A percentile compares a stretch with the other conserved stretches of the same genome.
Evolutionary conservation across 2,888 invertebrate genomes (phyloP).

Genomic region (Allacma fusca): DNA sequence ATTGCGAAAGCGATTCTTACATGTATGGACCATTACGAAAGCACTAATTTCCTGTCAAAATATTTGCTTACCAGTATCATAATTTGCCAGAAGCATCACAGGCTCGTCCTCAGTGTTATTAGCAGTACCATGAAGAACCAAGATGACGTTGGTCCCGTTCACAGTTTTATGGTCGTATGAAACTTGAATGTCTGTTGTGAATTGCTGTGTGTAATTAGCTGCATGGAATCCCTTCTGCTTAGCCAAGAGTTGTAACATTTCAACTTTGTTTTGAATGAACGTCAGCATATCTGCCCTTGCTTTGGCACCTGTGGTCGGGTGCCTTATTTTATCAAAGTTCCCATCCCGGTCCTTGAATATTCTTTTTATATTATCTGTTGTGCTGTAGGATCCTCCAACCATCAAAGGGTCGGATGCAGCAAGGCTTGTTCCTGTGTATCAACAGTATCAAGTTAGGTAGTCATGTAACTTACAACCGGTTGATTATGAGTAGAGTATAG

Average conservation of each 20-base stretch:
- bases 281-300: conserved; percentile 23
- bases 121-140: conserved; percentile 23
- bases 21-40: too few relatives aligned
- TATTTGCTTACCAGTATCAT: conserved; percentile 59
- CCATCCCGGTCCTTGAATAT: background rate
- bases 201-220: background rate
- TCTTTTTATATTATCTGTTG: background rate
- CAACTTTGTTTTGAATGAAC: conserved; percentile 26
- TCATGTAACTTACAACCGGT: too few relatives aligned
- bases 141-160: conserved; percentile 30
- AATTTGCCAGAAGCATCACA: conserved; percentile 62
- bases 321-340: background rate
- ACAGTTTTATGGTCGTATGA: background rate
- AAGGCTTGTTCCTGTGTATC: background rate
- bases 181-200: conserved; percentile 18
- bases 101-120: conserved; percentile 60
- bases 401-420: background rate
- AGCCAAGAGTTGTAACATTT: background rate
- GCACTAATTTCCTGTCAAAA: too few relatives aligned
- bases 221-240: conserved; percentile 22
- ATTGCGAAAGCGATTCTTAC: too few relatives aligned
- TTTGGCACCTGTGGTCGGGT: background rate
- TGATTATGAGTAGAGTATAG: too few relatives aligned
- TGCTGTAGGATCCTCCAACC: background rate
- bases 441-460: background rate